phyloP scores from a whole-genome alignment of 2,888 invertebrate genomes.

The Elgonia sp. region DNA sequence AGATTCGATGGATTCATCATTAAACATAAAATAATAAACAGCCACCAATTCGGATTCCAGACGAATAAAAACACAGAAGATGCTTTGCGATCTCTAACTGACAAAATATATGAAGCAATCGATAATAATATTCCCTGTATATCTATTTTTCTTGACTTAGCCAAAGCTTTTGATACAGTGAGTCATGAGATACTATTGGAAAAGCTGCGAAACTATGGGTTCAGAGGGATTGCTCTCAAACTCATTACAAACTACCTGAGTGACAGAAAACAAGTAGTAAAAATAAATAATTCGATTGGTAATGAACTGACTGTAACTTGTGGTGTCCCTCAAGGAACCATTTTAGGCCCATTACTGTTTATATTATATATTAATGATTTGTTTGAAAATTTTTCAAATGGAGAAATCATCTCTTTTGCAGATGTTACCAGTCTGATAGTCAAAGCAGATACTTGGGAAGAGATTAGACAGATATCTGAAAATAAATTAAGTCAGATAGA shows the following conservation, averaged over 20 bases:
- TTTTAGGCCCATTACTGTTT: too few relatives aligned
- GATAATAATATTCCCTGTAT: not conserved
- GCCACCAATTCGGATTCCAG: not conserved
- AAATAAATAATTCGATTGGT: not conserved
- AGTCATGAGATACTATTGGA: not conserved
- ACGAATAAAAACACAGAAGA: not conserved
- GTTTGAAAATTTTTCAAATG: not conserved
- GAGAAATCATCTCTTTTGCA: constrained; percentile 25
- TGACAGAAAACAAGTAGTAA: not conserved
- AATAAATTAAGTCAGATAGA: not conserved
- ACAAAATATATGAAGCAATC: not conserved
- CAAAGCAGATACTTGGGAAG: not conserved
- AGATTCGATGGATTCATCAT: not conserved
- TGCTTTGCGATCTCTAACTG: not conserved
- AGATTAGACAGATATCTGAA: not conserved
- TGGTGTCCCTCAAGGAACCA: not conserved
- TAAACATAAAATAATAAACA: not conserved
- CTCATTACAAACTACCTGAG: not conserved
- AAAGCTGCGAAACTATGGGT: not conserved
- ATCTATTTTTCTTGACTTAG: not conserved
- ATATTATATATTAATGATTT: not conserved
- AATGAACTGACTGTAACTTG: not conserved
- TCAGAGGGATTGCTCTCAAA: not conserved
- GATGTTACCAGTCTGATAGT: constrained; percentile 13
- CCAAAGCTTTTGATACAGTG: not conserved